A percentile compares a stretch with the other conserved stretches of the same genome.
phyloP scores from a whole-genome alignment of 2,113 vertebrate genomes.

The Cyanoderma ruficeps region DNA sequence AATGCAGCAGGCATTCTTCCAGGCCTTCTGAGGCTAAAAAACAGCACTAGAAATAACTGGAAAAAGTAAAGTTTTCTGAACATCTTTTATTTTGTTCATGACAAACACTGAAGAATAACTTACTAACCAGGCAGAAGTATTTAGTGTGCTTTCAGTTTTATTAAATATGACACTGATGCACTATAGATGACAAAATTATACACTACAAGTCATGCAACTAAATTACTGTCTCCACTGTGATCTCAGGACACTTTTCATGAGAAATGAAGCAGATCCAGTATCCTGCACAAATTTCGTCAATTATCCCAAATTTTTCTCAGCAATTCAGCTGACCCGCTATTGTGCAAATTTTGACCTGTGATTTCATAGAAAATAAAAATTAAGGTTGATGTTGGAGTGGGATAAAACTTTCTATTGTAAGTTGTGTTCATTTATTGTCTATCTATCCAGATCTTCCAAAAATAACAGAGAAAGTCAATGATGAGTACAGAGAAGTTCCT shows the following conservation, averaged over 20 bases:
- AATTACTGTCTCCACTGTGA: neutral
- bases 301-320: neutral
- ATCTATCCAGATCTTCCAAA: neutral
- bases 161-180: neutral
- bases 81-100: neutral
- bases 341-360: neutral
- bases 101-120: neutral
- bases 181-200: neutral
- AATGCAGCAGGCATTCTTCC: neutral
- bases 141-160: neutral
- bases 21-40: neutral
- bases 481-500: neutral
- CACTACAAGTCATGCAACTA: neutral
- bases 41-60: neutral
- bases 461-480: neutral
- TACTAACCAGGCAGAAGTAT: neutral
- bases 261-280: neutral
- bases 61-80: neutral
- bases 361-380: slow-evolving; percentile 4
- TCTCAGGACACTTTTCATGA: slow-evolving; percentile 5
- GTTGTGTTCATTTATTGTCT: neutral
- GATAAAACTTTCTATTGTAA: neutral
- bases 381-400: neutral
- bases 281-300: neutral
- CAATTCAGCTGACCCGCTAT: neutral